Evolutionary conservation across 2,113 vertebrate species (phyloP).

Genomic region (Leiothrix lutea): DNA sequence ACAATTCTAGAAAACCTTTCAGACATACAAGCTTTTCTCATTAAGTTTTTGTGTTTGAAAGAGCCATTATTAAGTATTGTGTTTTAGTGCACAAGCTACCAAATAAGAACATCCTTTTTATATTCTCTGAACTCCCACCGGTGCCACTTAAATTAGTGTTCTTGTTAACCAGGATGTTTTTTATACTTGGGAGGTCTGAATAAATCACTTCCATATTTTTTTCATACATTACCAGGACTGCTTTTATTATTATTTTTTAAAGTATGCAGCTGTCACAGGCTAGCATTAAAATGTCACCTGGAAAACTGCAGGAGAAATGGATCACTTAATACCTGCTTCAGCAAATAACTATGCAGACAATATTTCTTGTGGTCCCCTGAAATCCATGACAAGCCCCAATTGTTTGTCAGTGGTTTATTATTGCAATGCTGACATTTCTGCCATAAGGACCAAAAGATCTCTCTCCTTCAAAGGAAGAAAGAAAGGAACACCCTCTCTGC

Average conservation of each 20-base stretch:
- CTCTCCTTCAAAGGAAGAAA: neutral
- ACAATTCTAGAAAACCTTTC: neutral
- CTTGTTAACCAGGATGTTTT: slow-evolving; percentile 36
- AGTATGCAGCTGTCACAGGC: slow-evolving; percentile 39
- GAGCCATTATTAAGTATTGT: slow-evolving; percentile 40
- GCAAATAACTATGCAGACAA: neutral
- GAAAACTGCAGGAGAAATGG: slow-evolving; percentile 22
- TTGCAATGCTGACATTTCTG: neutral
- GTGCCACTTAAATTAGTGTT: slow-evolving; percentile 15
- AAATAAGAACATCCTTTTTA: slow-evolving; percentile 10
- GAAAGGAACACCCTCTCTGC: neutral
- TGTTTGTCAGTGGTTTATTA: neutral
- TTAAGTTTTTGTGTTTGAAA: slow-evolving; percentile 57
- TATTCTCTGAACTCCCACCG: slow-evolving; percentile 29
- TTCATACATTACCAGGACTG: neutral
- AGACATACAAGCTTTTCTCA: slow-evolving; percentile 18
- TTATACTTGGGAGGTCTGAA: slow-evolving; percentile 54
- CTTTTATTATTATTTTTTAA: neutral
- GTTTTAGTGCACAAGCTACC: slow-evolving; percentile 15
- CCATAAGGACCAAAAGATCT: neutral
- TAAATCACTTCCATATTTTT: slow-evolving; percentile 15
- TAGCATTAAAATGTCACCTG: slow-evolving; percentile 39
- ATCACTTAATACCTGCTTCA: neutral
- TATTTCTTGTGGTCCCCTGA: neutral
- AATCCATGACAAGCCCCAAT: neutral